These are phyloP conservation scores for Anser cygnoides DNA, from an alignment of 2,113 vertebrate genomes.

Conservation along the genomic window DNA sequence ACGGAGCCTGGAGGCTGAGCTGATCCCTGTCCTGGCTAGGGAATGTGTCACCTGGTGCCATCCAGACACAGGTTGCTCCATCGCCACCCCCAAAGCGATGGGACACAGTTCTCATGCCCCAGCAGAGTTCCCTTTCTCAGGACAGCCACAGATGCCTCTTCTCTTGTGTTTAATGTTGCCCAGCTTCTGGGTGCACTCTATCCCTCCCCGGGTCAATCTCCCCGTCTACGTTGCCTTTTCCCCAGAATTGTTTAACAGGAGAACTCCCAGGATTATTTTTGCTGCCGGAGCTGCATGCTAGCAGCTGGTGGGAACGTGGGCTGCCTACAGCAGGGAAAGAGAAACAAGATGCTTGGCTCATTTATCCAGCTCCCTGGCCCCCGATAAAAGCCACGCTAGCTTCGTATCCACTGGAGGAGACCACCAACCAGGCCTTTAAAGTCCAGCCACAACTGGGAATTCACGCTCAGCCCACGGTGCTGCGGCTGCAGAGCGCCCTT, in stretches of 20 bases:
- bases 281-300: background rate
- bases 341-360: conserved; percentile 34
- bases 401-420: background rate
- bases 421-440: conserved; percentile 9
- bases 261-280: background rate
- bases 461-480: background rate
- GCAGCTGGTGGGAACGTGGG: background rate
- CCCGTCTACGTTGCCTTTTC: background rate
- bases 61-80: background rate
- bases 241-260: background rate
- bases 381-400: background rate
- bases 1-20: background rate
- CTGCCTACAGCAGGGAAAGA: background rate
- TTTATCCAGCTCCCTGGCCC: conserved; percentile 26
- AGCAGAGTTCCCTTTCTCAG: background rate
- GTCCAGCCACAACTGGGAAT: background rate
- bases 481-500: background rate
- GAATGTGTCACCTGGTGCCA: background rate
- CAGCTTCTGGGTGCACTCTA: background rate
- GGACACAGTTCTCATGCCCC: background rate
- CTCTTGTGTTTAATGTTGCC: background rate
- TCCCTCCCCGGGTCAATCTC: background rate
- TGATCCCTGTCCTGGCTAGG: rapidly evolving
- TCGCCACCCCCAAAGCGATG: rapidly evolving
- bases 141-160: background rate